Conservation (phyloP, 2,113 vertebrate species). For the Lagopus leucura region DNA sequence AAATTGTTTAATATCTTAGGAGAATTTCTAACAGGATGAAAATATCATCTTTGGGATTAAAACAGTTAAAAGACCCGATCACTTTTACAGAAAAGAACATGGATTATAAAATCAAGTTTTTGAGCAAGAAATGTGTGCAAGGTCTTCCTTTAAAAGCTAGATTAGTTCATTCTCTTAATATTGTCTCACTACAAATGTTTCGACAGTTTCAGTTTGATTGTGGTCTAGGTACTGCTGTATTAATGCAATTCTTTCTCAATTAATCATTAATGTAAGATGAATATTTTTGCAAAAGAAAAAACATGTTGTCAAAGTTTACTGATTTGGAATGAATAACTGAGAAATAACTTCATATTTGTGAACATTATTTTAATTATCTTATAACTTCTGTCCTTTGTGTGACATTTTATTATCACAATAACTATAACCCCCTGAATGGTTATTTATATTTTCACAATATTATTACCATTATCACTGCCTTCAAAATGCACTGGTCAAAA, state of each 20-base stretch:
- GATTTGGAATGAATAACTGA: neutral
- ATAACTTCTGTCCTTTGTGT: neutral
- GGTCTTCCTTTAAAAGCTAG: neutral
- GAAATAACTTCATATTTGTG: neutral
- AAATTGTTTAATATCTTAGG: neutral
- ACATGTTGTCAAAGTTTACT: neutral
- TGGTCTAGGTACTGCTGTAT: neutral
- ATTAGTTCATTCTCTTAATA: neutral
- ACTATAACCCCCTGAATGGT: neutral
- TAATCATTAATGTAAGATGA: neutral
- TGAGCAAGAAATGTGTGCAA: neutral
- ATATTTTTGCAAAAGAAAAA: neutral
- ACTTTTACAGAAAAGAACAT: neutral
- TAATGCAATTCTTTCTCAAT: neutral
- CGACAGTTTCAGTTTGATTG: neutral
- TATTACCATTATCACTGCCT: neutral
- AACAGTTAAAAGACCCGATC: neutral
- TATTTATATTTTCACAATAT: neutral
- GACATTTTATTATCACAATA: neutral
- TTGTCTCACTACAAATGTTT: neutral
- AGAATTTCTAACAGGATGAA: neutral
- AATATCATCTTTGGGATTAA: neutral
- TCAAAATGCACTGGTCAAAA: neutral
- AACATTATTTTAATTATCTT: neutral
- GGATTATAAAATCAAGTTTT: neutral